These are phyloP conservation scores for Vanessa atalanta DNA, from an alignment of 1,140 invertebrate species.

Conservation along the genomic window DNA sequence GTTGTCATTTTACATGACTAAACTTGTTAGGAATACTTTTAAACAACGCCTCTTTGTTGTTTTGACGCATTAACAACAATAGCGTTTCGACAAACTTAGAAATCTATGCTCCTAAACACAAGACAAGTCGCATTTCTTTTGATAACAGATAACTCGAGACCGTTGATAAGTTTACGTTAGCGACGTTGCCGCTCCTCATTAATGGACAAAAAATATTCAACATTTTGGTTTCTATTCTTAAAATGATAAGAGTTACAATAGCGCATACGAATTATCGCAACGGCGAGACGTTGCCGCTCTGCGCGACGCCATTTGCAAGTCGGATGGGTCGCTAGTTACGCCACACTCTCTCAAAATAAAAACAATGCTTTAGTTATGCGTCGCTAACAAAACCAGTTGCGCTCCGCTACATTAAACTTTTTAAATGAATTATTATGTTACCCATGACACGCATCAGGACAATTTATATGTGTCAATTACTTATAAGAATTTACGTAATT, in stretches of 20 bases:
- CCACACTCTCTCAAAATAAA: slow-evolving; percentile 72
- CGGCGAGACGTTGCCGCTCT: slow-evolving; percentile 57
- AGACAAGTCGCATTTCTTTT: slow-evolving; percentile 36
- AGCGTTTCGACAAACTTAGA: slow-evolving; percentile 8
- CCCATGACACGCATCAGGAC: neutral
- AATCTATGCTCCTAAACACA: neutral
- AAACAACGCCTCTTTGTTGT: slow-evolving; percentile 4
- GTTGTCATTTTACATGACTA: neutral
- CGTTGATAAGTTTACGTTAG: slow-evolving; percentile 68
- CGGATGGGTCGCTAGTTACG: slow-evolving; percentile 62
- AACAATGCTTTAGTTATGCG: slow-evolving; percentile 65
- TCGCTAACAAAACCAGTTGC: slow-evolving; percentile 47
- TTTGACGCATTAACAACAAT: slow-evolving; percentile 20
- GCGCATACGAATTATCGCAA: neutral
- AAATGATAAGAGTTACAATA: neutral
- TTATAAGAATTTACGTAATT: neutral
- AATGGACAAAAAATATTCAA: neutral
- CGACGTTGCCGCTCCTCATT: slow-evolving; percentile 54
- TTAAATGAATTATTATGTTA: slow-evolving; percentile 11
- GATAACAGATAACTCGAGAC: slow-evolving; percentile 53
- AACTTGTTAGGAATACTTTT: neutral
- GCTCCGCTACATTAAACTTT: slow-evolving; percentile 12
- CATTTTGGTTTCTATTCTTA: neutral
- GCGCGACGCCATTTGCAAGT: slow-evolving; percentile 66
- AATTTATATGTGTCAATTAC: slow-evolving; percentile 4